These are phyloP conservation scores for Alloscopus bannaensis DNA, from an alignment of 2,888 invertebrate genomes.

Conservation along the genomic window DNA sequence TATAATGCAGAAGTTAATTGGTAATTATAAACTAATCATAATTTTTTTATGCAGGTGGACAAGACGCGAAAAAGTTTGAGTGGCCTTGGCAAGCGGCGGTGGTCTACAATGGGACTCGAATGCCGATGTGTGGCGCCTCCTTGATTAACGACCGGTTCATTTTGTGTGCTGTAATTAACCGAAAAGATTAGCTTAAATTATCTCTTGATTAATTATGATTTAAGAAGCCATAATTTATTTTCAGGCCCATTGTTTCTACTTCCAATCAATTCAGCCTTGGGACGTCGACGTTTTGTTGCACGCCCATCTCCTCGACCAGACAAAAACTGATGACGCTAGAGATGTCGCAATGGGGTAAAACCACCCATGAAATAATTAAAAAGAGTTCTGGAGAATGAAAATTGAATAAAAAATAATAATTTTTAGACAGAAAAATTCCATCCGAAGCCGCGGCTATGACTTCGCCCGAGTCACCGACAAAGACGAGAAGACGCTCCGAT, in stretches of 20 bases:
- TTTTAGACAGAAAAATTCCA: constrained; percentile 33
- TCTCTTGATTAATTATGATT: no score
- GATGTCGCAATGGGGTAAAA: constrained; percentile 47
- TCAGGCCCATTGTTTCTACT: constrained; percentile 69
- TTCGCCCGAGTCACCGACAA: constrained; percentile 48
- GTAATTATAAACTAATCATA: background rate
- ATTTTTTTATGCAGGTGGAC: background rate
- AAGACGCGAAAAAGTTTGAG: constrained; percentile 65
- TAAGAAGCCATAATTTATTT: no score
- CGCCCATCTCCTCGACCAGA: constrained; percentile 63
- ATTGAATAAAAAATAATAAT: background rate
- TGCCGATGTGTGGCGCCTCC: constrained; percentile 57
- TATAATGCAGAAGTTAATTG: background rate
- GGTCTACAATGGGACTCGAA: constrained; percentile 60
- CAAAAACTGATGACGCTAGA: constrained; percentile 40
- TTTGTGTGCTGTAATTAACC: constrained; percentile 29
- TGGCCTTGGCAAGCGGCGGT: constrained; percentile 70
- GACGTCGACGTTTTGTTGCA: constrained; percentile 63
- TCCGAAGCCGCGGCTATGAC: constrained; percentile 63
- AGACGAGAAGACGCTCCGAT: constrained; percentile 65
- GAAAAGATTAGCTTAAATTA: no score
- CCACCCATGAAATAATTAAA: background rate
- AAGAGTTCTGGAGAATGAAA: background rate
- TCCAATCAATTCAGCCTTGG: constrained; percentile 31
- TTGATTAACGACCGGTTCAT: constrained; percentile 37